These are phyloP conservation scores for Pachyrhynchus sulphureomaculatus DNA, from an alignment of 1,140 invertebrate genomes.

Conservation along the genomic window DNA sequence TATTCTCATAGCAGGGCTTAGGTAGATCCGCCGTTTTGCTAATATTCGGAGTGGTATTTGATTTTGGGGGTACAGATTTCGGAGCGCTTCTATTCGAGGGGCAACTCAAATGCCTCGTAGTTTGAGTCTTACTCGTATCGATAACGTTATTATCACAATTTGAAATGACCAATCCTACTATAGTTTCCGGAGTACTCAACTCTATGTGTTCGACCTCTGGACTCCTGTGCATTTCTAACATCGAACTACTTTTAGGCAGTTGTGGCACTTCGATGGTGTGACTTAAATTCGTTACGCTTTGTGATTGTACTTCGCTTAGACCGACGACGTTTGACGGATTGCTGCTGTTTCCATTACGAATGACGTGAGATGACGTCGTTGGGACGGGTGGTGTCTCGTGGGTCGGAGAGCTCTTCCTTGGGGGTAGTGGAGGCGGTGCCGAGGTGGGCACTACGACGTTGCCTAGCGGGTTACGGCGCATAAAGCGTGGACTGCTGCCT, in stretches of 20 bases:
- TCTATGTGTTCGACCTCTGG: slow-evolving; percentile 35
- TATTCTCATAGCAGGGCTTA: slow-evolving; percentile 39
- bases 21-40: slow-evolving; percentile 22
- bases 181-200: slow-evolving; percentile 63
- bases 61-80: slow-evolving; percentile 43
- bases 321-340: slow-evolving; percentile 16
- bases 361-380: slow-evolving; percentile 28
- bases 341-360: slow-evolving; percentile 25
- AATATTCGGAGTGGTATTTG: slow-evolving; percentile 49
- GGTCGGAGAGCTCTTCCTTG: slow-evolving; percentile 47
- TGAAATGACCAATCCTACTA: slow-evolving; percentile 66
- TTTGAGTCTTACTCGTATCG: slow-evolving; percentile 40
- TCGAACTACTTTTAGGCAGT: slow-evolving; percentile 46
- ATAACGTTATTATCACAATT: slow-evolving; percentile 44
- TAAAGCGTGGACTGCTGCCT: slow-evolving; percentile 54
- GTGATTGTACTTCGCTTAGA: slow-evolving; percentile 41
- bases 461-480: slow-evolving; percentile 47
- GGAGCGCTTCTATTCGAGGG: slow-evolving; percentile 41
- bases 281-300: slow-evolving; percentile 41
- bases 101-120: slow-evolving; percentile 46
- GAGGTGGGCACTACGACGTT: slow-evolving; percentile 36
- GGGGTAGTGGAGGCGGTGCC: slow-evolving; percentile 47
- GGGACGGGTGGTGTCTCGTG: slow-evolving; percentile 43
- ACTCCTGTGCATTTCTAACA: slow-evolving; percentile 45
- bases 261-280: slow-evolving; percentile 39